Percentiles rank a stretch among this genome's conserved stretches.
phyloP scores from a whole-genome alignment of 2,113 vertebrate genomes.

The Cinclus mexicanus region DNA sequence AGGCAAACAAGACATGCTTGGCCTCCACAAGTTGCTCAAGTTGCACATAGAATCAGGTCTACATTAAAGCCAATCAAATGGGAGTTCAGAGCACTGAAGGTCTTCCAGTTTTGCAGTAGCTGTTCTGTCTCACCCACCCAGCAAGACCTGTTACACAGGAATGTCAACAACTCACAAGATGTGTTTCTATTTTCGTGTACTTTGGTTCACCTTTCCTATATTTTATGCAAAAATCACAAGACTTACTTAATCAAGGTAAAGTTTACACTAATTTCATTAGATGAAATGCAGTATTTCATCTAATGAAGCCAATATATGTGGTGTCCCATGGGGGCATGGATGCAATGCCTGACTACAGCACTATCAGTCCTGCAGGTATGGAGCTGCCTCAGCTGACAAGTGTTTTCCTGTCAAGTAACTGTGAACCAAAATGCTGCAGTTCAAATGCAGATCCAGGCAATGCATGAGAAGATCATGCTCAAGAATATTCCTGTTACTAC shows the following conservation, averaged over 20 bases:
- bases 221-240: background rate
- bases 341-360: accelerated
- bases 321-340: background rate
- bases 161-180: accelerated
- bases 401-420: background rate
- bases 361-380: background rate
- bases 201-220: background rate
- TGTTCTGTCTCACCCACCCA: background rate
- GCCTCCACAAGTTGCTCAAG: background rate
- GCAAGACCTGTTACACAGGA: too few relatives aligned
- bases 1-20: background rate
- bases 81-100: background rate
- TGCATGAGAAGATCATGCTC: background rate
- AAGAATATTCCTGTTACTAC: background rate
- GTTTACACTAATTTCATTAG: too few relatives aligned
- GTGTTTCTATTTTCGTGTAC: background rate
- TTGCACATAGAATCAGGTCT: accelerated
- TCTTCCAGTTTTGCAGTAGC: accelerated
- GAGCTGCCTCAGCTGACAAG: background rate
- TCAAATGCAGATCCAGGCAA: background rate
- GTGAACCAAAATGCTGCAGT: background rate
- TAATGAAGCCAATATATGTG: accelerated
- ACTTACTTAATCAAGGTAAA: background rate
- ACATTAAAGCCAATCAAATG: background rate
- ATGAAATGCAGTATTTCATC: background rate